Percentiles rank a stretch among this genome's conserved stretches.
phyloP scores from a whole-genome alignment of 2,797 vertebrate species.

The Melanogrammus aeglefinus region DNA sequence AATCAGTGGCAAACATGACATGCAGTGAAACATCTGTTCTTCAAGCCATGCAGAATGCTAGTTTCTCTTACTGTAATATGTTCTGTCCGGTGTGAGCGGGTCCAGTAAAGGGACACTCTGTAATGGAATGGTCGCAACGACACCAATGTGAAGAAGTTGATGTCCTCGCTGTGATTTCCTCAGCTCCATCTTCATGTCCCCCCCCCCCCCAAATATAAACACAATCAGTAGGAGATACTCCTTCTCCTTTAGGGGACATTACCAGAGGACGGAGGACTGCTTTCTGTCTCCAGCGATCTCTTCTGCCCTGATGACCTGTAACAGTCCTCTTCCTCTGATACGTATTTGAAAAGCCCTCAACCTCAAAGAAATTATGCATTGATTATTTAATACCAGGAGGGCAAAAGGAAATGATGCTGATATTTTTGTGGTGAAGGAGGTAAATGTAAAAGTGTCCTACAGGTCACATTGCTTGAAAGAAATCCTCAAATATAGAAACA shows the following conservation, averaged over 20 bases:
- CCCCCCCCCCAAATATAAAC: not conserved
- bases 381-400: not conserved
- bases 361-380: not conserved
- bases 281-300: not conserved
- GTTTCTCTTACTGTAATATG: not conserved
- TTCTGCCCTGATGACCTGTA: not conserved
- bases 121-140: not conserved
- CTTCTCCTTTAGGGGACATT: not conserved
- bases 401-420: not conserved
- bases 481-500: not conserved
- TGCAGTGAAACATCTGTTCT: not conserved
- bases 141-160: not conserved
- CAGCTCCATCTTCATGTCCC: not conserved
- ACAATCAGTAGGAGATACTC: not conserved
- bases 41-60: not conserved
- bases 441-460: not conserved
- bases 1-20: not conserved
- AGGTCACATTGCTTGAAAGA: not conserved
- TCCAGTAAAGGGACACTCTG: not conserved
- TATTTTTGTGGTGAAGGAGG: not conserved
- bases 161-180: not conserved
- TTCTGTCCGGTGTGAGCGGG: not conserved
- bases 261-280: not conserved
- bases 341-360: not conserved
- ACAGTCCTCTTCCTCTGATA: not conserved